Evolutionary conservation across 2,888 invertebrate genomes (phyloP).

Genomic region (Euclidia mi): DNA sequence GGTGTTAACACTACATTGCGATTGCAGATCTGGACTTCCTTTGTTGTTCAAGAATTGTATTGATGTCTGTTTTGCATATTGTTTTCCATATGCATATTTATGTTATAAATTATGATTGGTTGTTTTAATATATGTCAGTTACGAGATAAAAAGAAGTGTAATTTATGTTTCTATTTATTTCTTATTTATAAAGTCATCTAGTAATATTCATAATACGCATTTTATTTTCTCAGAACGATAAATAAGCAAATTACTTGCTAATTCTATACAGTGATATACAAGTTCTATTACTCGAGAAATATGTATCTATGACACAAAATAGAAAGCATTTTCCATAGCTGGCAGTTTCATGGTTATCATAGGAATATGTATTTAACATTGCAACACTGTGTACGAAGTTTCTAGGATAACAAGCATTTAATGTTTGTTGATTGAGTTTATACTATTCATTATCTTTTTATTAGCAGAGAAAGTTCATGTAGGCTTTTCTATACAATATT

Average conservation of each 20-base stretch:
- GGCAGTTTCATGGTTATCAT: conserved; percentile 36
- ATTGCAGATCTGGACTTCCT: no score
- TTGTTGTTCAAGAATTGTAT: no score
- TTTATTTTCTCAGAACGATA: no score
- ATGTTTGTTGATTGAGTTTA: conserved; percentile 17
- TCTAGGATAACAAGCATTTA: conserved; percentile 29
- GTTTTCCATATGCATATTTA: no score
- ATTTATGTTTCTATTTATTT: no score
- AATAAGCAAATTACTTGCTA: neutral
- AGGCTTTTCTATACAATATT: conserved; percentile 9
- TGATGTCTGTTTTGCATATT: no score
- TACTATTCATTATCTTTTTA: conserved; percentile 24
- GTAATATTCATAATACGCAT: no score
- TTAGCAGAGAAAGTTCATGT: conserved; percentile 29
- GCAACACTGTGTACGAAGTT: conserved; percentile 20
- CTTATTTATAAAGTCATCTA: no score
- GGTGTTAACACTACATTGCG: no score
- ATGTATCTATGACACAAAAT: conserved; percentile 16
- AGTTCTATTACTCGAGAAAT: conserved; percentile 11
- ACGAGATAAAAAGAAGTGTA: no score
- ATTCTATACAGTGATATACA: neutral
- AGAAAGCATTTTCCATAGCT: conserved; percentile 36
- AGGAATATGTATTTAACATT: conserved; percentile 23
- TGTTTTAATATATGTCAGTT: no score
- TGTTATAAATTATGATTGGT: no score